phyloP scores from a whole-genome alignment of 2,113 vertebrate genomes.

The Ochotona curzoniae region DNA sequence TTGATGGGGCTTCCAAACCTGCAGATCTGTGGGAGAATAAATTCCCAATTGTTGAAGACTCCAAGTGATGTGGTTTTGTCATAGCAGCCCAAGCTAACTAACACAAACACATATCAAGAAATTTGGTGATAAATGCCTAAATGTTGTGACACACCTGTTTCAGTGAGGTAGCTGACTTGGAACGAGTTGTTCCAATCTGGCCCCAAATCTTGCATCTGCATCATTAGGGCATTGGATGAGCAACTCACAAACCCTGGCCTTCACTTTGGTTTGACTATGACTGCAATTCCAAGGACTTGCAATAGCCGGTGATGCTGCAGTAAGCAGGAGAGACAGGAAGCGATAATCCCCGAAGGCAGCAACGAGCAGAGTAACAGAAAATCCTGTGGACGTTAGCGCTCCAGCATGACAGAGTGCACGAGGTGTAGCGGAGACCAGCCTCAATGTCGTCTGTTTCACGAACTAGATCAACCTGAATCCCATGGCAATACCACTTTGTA shows the following conservation, averaged over 20 bases:
- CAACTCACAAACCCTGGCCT: neutral
- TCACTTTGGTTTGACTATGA: neutral
- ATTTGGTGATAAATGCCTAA: neutral
- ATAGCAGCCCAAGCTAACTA: neutral
- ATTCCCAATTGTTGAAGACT: neutral
- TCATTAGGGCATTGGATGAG: neutral
- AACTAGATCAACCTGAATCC: neutral
- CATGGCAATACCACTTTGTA: neutral
- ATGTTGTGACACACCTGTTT: neutral
- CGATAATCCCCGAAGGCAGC: slow-evolving; percentile 18
- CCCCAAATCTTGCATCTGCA: neutral
- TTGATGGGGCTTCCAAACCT: neutral
- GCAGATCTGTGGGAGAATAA: neutral
- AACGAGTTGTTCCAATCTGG: neutral
- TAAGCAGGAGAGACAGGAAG: neutral
- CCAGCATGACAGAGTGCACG: neutral
- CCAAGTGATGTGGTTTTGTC: neutral
- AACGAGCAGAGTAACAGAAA: neutral
- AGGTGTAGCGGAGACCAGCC: neutral
- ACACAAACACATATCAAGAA: neutral
- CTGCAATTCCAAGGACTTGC: neutral
- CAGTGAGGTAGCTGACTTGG: neutral
- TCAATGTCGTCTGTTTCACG: slow-evolving; percentile 36
- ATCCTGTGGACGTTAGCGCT: neutral
- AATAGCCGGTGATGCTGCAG: neutral